Evolutionary conservation across 1,140 invertebrate genomes (phyloP).

Genomic region (Hermetia illucens): DNA sequence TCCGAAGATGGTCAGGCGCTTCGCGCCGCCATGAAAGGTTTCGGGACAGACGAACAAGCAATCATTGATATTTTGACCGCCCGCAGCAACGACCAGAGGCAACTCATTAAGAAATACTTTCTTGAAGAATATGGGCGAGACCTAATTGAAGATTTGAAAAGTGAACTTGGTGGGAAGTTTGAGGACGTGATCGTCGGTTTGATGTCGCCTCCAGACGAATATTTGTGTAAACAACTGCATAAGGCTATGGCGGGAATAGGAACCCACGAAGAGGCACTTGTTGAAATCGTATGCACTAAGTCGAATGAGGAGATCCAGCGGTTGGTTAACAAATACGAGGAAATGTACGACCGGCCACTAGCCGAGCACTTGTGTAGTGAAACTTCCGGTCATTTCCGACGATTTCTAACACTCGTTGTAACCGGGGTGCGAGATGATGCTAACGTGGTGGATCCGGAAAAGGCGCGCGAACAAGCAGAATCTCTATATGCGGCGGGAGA

Average conservation of each 20-base stretch:
- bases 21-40: constrained; percentile 60
- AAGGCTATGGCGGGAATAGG: constrained; percentile 44
- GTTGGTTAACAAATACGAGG: constrained; percentile 45
- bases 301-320: constrained; percentile 42
- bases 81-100: constrained; percentile 46
- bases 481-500: constrained; percentile 40
- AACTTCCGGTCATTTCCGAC: constrained; percentile 56
- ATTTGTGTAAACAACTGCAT: constrained; percentile 48
- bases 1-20: constrained; percentile 50
- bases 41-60: constrained; percentile 61
- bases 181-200: constrained; percentile 56
- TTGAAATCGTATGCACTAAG: constrained; percentile 51
- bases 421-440: constrained; percentile 33
- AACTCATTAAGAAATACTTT: constrained; percentile 47
- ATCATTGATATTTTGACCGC: constrained; percentile 55
- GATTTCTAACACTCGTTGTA: constrained; percentile 44
- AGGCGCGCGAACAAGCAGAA: constrained; percentile 35
- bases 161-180: constrained; percentile 54
- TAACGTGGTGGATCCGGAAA: constrained; percentile 30
- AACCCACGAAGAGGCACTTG: constrained; percentile 37
- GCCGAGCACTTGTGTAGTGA: constrained; percentile 56
- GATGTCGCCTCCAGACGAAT: constrained; percentile 46
- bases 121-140: constrained; percentile 59
- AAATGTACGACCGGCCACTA: constrained; percentile 46
- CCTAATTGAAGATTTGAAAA: constrained; percentile 51